phyloP scores from a whole-genome alignment of 1,140 invertebrate genomes.

The Drosophila funebris region DNA sequence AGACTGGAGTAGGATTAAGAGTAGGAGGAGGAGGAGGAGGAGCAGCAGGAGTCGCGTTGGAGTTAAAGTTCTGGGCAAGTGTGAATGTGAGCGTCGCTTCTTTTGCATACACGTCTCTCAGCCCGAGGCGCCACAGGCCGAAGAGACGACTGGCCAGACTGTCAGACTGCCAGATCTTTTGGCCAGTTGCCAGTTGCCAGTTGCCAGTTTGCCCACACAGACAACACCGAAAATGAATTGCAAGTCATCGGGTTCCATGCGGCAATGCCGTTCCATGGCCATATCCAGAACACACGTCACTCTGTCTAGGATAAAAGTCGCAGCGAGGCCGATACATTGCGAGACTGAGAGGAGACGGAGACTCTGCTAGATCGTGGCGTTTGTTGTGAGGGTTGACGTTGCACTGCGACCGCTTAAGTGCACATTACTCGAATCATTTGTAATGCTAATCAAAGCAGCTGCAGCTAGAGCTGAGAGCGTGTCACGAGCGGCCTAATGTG shows the following conservation, averaged over 20 bases:
- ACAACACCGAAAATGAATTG: constrained; percentile 74
- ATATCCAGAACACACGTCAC: constrained; percentile 81
- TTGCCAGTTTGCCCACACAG: constrained; percentile 59
- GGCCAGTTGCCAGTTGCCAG: neutral
- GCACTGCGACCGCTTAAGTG: constrained; percentile 69
- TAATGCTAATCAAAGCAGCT: constrained; percentile 78
- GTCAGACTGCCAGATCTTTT: constrained; percentile 22
- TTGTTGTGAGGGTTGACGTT: constrained; percentile 23
- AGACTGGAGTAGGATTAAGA: neutral
- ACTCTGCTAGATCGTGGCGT: constrained; percentile 10
- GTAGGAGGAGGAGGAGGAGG: neutral
- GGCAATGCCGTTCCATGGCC: constrained; percentile 28
- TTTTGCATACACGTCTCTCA: constrained; percentile 52
- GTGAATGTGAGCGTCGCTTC: constrained; percentile 61
- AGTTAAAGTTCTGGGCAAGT: constrained; percentile 54
- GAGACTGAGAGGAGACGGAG: constrained; percentile 16
- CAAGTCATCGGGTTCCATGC: constrained; percentile 66
- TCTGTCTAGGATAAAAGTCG: constrained; percentile 79
- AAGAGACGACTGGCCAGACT: neutral
- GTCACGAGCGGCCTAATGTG: neutral
- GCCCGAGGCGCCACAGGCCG: constrained; percentile 44
- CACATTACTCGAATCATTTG: constrained; percentile 81
- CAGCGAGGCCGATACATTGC: neutral
- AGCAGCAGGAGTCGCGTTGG: constrained; percentile 21
- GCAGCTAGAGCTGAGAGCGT: constrained; percentile 6